phyloP scores from a whole-genome alignment of 2,888 invertebrate species.

The Athrips mouffetella region DNA sequence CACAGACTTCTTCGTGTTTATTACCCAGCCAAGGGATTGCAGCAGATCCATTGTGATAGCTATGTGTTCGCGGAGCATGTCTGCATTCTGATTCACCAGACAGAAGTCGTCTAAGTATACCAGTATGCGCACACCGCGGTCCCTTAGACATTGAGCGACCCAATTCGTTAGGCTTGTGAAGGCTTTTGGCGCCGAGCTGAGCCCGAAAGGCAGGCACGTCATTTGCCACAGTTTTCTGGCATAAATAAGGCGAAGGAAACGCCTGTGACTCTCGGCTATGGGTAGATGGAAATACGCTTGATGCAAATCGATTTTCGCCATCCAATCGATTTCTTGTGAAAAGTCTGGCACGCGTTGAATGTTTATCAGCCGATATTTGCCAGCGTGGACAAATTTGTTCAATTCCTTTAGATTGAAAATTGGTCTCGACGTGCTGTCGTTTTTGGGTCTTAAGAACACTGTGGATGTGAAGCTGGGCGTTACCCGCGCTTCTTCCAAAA shows the following conservation, averaged over 20 bases:
- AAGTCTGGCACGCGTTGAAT: slow-evolving; percentile 16
- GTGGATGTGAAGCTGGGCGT: slow-evolving; percentile 23
- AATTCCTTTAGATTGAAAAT: slow-evolving; percentile 22
- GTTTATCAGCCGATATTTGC: slow-evolving; percentile 21
- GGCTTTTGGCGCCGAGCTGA: slow-evolving; percentile 21
- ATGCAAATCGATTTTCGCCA: slow-evolving; percentile 20
- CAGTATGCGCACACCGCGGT: slow-evolving; percentile 17
- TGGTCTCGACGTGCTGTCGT: slow-evolving; percentile 17
- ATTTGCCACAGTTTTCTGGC: slow-evolving; percentile 18
- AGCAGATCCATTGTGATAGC: background rate
- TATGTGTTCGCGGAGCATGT: background rate
- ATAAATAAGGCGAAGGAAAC: slow-evolving; percentile 16
- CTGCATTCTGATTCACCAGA: slow-evolving; percentile 5
- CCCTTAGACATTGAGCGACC: slow-evolving; percentile 18
- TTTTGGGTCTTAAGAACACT: slow-evolving; percentile 23
- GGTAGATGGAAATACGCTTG: slow-evolving; percentile 20
- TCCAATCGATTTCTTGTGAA: slow-evolving; percentile 18
- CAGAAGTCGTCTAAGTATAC: slow-evolving; percentile 21
- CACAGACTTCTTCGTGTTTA: slow-evolving; percentile 18
- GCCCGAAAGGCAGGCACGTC: slow-evolving; percentile 25
- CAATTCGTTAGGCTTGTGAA: slow-evolving; percentile 24
- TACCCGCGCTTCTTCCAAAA: background rate
- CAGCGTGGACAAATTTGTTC: slow-evolving; percentile 17
- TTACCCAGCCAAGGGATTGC: slow-evolving; percentile 15
- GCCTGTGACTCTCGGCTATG: slow-evolving; percentile 9